Conservation (phyloP, 2,888 invertebrate species). For the Tipula unca region DNA sequence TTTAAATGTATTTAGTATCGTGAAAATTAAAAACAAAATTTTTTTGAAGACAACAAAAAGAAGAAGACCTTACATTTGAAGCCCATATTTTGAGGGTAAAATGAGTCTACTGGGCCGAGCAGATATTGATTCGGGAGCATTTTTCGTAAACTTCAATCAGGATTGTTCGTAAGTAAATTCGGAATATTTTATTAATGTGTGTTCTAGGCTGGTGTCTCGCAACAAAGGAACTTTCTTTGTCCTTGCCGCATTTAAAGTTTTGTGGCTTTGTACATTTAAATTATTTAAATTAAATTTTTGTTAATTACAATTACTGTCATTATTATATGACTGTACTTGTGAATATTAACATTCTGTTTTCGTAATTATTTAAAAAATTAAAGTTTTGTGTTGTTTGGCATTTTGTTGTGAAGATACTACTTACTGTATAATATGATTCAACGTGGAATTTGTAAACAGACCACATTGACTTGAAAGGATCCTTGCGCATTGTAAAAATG, state of each 20-base stretch:
- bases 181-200: not conserved
- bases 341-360: not conserved
- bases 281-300: not conserved
- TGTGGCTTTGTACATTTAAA: not conserved
- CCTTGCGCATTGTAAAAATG: not conserved
- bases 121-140: constrained; percentile 61
- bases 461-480: not conserved
- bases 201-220: not conserved
- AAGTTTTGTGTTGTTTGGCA: not conserved
- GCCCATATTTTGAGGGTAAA: not conserved
- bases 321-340: not conserved
- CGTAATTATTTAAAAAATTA: not conserved
- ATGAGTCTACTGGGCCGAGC: constrained; percentile 27
- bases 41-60: not conserved
- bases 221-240: constrained; percentile 19
- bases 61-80: not conserved
- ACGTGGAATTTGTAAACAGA: not conserved
- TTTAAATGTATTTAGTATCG: not conserved
- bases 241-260: not conserved
- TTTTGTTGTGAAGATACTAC: not conserved
- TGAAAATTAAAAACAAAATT: not conserved
- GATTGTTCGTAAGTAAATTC: constrained; percentile 84
- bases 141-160: constrained; percentile 95
- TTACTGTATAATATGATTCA: not conserved
- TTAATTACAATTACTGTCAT: not conserved